Base-by-base conservation (phyloP, 1,140 invertebrate genomes). In the Meteorus sp. region DNA sequence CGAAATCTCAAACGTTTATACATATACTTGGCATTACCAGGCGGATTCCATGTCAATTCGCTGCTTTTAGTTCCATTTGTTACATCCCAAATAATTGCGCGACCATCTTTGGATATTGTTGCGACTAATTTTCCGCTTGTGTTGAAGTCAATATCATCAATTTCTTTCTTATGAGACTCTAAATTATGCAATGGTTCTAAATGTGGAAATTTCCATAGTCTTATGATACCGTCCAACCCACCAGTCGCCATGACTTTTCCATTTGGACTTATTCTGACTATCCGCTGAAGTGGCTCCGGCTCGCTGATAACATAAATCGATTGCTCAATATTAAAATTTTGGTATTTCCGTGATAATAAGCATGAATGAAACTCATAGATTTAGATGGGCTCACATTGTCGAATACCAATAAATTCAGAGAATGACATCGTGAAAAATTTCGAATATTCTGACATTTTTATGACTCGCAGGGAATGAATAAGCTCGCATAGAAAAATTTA, bases 161-260 rank as follows among this genome's bases (percentile, higher is more conserved):
- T 63, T 68, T 88, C 83, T 37, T 85, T 81, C n/a, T n/a, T n/a
- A n/a, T n/a, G n/a, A n/a, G n/a, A n/a, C n/a, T n/a, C n/a, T n/a
- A n/a, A n/a, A n/a, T n/a, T n/a, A n/a, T n/a, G n/a, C n/a, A n/a
- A n/a, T n/a, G n/a, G n/a, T n/a, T n/a, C n/a, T 72, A 95, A 81
- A 64, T 88, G 85, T 9, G 94, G 93, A 76, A 93, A 95, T 65
- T 87, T 85, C 95, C 95, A 99, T 2, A 97, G 69, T 62, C 94
- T 83, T 15, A 98, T 75, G 68, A 86, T 82, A 7, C 94, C 93
- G 82, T 98, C 95, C 2, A 89, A 88, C 22, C 95, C 94, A 59
- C 93, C 96, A 4, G 95, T 98, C 1, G 88, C 91, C 85, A 98
- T 88, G 0, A 92, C 66, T 67, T 86, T 88, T 9, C 89, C 86